Base-by-base conservation (phyloP, 2,888 invertebrate species). In the Agrotis exclamationis region DNA sequence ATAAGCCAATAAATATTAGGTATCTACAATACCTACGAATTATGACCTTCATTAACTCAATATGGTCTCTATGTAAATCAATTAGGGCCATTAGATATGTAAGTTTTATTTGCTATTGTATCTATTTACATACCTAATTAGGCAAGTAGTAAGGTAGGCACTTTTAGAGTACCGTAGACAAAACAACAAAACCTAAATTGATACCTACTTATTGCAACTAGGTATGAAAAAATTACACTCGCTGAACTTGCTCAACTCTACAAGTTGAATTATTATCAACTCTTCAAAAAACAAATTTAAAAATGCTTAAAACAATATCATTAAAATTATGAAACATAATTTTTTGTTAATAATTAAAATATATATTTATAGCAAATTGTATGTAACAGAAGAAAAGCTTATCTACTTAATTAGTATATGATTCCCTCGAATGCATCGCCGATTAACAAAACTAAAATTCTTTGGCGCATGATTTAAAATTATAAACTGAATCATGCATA, bases 51-150 rank as follows among this genome's bases (percentile, higher is more conserved):
- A 65, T 70, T 44, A 68, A 56, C 47, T 51, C 20, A 63, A 22
- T 53, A 54, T 51, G 53, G n/a, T 63, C 13, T 20, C 20, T 16
- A 39, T 56, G 48, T 70, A 65, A 74, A 83, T 77, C 54, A 82
- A 71, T 84, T 48, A 72, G 44, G 28, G 39, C 51, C 53, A 77
- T 69, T 53, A 58, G 16, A 18, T 33, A 51, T 6, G 44, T 62
- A n/a, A 18, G 50, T 56, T 71, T 67, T 57, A 67, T 70, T 44
- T 57, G 44, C 24, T 24, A 70, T 20, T 63, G 59, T 68, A 64
- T 54, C 11, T 53, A 81, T 79, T 81, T 54, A 66, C 65, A 73
- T 79, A 22, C n/a, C n/a, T 13, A 69, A 79, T 78, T 5, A 63
- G 28, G 3, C 53, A 50, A 39, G 22, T 24, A 70, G 50, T 13